Base-by-base conservation (phyloP, 2,888 invertebrate genomes). In the Drosophila pullipes region DNA sequence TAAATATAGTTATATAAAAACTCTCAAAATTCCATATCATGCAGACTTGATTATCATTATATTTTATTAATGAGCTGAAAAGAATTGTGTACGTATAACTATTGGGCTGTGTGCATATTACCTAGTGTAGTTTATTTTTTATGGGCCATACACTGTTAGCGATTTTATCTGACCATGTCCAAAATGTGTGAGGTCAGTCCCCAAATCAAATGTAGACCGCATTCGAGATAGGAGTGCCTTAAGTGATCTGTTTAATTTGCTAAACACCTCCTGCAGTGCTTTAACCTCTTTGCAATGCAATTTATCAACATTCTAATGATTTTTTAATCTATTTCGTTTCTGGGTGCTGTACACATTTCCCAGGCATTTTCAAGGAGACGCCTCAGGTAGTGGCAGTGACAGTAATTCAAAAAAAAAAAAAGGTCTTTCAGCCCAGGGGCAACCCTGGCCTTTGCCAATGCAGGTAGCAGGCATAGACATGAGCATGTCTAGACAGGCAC, bases 251-350 rank as follows among this genome's bases (percentile, higher is more conserved):
- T 76, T 89, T 77, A 86, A 83, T 78, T 78, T 83, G 74, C 60
- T 81, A 74, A 73, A 84, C 85, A 85, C 85, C 86, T 85, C 73
- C 68, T 44, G 77, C 28, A 37, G 74, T 25, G 68, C 69, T 81
- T 83, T 68, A 72, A 72, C 71, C 70, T 63, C 50, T 80, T 68
- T 49, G 63, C 62, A 55, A 50, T 69, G 61, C 89, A 77, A 89
- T 85, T 84, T 89, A 84, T 85, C 87, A 89, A 69, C 75, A 76
- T 67, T 83, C 69, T 85, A 85, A 85, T 85, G 85, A 61, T 79
- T 84, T 84, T 85, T 85, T 84, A 85, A 85, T 86, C 77, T 89
- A 77, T 85, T 83, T 78, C 50, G 50, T 25, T 73, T 69, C 61
- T 35, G 53, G 28, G 41, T 60, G 62, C 63, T 73, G 74, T 87